phyloP scores from a whole-genome alignment of 2,888 invertebrate genomes.

The Andrena bucephala region DNA sequence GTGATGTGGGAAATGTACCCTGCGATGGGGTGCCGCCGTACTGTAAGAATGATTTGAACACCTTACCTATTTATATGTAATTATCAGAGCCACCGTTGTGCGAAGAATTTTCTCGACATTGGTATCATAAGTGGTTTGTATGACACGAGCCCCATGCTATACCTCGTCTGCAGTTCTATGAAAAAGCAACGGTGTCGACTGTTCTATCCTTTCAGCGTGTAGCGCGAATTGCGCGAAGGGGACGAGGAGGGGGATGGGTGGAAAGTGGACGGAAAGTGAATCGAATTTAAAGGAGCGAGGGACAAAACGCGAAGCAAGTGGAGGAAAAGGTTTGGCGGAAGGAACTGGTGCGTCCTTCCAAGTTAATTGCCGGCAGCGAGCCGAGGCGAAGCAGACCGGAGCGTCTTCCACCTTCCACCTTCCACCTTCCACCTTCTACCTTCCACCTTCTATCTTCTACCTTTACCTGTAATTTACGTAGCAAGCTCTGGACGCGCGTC shows the following conservation, averaged over 20 bases:
- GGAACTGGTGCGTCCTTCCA: slow-evolving; percentile 75
- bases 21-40: too few species aligned
- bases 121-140: too few species aligned
- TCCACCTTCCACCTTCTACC: slow-evolving; percentile 31
- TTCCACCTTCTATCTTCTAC: slow-evolving; percentile 11
- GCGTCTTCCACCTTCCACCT: slow-evolving; percentile 73
- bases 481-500: slow-evolving; percentile 56
- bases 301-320: slow-evolving; percentile 15
- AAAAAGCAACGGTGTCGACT: too few species aligned
- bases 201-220: too few species aligned
- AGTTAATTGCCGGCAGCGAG: slow-evolving; percentile 78
- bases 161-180: too few species aligned
- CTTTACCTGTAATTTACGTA: slow-evolving; percentile 80
- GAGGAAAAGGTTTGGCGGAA: slow-evolving; percentile 66
- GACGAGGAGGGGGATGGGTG: not conserved
- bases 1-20: too few species aligned
- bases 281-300: slow-evolving; percentile 8
- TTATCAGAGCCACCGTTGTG: too few species aligned
- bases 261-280: slow-evolving; percentile 15
- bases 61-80: too few species aligned
- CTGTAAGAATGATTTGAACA: too few species aligned
- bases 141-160: too few species aligned
- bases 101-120: too few species aligned
- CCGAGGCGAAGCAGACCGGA: slow-evolving; percentile 64
- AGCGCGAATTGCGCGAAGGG: not conserved